Percentiles rank a stretch among this genome's conserved stretches.
phyloP scores from a whole-genome alignment of 2,888 invertebrate genomes.

The Dusona sp. region DNA sequence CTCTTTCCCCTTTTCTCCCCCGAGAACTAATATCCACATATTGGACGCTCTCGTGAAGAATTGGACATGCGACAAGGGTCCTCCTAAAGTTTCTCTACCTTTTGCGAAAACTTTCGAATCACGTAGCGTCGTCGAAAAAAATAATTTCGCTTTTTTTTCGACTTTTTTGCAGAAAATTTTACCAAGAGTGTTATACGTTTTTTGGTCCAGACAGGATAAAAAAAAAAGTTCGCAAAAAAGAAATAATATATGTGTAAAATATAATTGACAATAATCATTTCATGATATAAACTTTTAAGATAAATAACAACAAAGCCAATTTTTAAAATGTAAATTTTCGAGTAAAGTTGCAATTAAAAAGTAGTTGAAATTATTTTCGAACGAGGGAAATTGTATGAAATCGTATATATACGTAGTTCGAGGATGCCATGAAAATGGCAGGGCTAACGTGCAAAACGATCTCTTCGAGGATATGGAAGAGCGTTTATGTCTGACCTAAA shows the following conservation, averaged over 20 bases:
- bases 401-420: not conserved
- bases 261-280: too few species aligned
- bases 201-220: not conserved
- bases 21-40: conserved; percentile 54
- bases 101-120: conserved; percentile 8
- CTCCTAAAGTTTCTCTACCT: conserved; percentile 18
- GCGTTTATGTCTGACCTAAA: conserved; percentile 71
- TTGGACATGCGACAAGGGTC: conserved; percentile 31
- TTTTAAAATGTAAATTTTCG: not conserved
- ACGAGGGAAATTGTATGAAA: not conserved
- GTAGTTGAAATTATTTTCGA: not conserved
- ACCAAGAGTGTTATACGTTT: not conserved
- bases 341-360: not conserved
- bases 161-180: not conserved
- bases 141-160: not conserved
- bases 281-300: not conserved
- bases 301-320: not conserved
- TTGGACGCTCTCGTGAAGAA: conserved; percentile 29
- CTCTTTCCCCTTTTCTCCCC: not conserved
- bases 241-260: too few species aligned
- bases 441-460: conserved; percentile 15
- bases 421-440: conserved; percentile 4
- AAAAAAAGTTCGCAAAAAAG: too few species aligned
- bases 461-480: conserved; percentile 44
- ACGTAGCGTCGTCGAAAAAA: not conserved